phyloP scores from a whole-genome alignment of 2,797 vertebrate species.

The Pangasius krempfi region DNA sequence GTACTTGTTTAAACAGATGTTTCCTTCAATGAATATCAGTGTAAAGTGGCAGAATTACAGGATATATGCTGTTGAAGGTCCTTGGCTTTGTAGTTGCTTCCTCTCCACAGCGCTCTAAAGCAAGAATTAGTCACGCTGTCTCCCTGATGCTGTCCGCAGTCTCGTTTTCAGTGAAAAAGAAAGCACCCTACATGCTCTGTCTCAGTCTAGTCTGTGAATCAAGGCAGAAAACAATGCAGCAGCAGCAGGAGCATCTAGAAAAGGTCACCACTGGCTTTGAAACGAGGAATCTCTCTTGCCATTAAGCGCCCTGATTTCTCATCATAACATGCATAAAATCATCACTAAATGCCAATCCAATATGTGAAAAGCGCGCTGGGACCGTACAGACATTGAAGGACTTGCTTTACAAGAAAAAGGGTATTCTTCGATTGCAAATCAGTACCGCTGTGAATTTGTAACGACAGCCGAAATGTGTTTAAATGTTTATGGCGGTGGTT shows the following conservation, averaged over 20 bases:
- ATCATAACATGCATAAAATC: slow-evolving; percentile 49
- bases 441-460: background rate
- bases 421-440: background rate
- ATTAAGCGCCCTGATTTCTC: slow-evolving; percentile 38
- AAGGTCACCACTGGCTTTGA: slow-evolving; percentile 52
- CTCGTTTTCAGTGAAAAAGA: slow-evolving; percentile 39
- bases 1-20: slow-evolving; percentile 14
- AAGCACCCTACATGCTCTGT: slow-evolving; percentile 13
- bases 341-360: slow-evolving; percentile 25
- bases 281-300: slow-evolving; percentile 34
- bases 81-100: background rate
- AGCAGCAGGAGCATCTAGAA: slow-evolving; percentile 41
- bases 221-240: slow-evolving; percentile 52
- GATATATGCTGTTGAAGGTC: slow-evolving; percentile 5
- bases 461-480: background rate
- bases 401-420: slow-evolving; percentile 8
- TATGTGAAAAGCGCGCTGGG: background rate
- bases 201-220: slow-evolving; percentile 38
- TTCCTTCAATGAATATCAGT: slow-evolving; percentile 3
- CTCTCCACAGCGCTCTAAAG: slow-evolving; percentile 20
- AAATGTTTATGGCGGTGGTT: slow-evolving; percentile 2
- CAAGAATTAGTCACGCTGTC: slow-evolving; percentile 51
- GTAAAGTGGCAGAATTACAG: slow-evolving; percentile 21
- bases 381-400: background rate
- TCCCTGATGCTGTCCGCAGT: slow-evolving; percentile 35